Percentiles rank a stretch among this genome's conserved stretches.
Conservation (phyloP, 2,888 invertebrate species). For the Neoascia interrupta region DNA sequence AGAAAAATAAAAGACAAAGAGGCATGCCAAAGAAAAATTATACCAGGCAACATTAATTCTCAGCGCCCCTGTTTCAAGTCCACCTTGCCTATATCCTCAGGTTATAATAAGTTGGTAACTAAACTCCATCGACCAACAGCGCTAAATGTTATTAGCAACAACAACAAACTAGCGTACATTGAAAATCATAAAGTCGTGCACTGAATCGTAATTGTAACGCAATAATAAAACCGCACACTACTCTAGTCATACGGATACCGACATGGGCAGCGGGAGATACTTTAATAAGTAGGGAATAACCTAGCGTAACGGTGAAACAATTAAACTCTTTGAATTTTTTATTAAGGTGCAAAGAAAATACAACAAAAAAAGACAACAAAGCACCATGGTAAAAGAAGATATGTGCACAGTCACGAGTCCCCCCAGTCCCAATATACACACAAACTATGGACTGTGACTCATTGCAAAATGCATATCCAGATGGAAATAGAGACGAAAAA, state of each 20-base stretch:
- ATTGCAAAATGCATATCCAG: slow-evolving; percentile 31
- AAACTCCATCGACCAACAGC: slow-evolving; percentile 30
- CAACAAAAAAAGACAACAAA: not conserved
- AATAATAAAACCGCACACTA: slow-evolving; percentile 56
- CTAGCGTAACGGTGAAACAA: slow-evolving; percentile 69
- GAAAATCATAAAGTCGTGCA: slow-evolving; percentile 69
- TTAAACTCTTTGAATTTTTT: slow-evolving; percentile 63
- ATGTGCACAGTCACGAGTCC: not conserved
- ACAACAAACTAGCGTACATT: slow-evolving; percentile 30
- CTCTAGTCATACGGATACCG: slow-evolving; percentile 5
- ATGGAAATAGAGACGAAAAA: not conserved
- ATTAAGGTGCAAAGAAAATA: slow-evolving; percentile 20
- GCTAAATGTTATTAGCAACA: slow-evolving; percentile 8
- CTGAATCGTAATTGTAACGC: slow-evolving; percentile 69
- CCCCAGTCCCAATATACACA: too few species aligned
- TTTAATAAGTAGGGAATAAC: slow-evolving; percentile 60
- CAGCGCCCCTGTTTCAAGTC: slow-evolving; percentile 47
- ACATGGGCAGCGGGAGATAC: slow-evolving; percentile 24
- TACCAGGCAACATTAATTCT: slow-evolving; percentile 56
- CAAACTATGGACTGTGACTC: too few species aligned
- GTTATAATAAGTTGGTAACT: not conserved
- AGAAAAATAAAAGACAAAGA: not conserved
- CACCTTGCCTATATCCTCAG: slow-evolving; percentile 11
- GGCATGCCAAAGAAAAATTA: slow-evolving; percentile 26
- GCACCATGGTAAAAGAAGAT: slow-evolving; percentile 3